These are phyloP conservation scores for Carassius carassius DNA, from an alignment of 2,113 vertebrate genomes.

Conservation along the genomic window DNA sequence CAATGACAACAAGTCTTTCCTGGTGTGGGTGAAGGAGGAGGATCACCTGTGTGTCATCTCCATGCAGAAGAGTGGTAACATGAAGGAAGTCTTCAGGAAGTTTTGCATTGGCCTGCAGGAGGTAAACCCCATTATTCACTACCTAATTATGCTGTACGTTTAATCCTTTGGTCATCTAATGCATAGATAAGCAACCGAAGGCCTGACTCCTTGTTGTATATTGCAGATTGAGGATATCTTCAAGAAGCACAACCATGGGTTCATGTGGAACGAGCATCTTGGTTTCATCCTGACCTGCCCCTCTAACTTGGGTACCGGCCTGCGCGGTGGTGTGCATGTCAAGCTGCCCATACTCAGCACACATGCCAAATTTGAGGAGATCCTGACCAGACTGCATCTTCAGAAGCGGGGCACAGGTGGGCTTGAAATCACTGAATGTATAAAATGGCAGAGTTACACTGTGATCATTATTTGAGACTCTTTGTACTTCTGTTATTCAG, in stretches of 20 bases:
- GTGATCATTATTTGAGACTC: not conserved
- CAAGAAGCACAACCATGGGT: conserved; percentile 89
- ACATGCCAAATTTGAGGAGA: conserved; percentile 91
- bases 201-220: not conserved
- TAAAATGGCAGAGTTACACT: not conserved
- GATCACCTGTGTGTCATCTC: conserved; percentile 94
- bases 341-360: conserved; percentile 90
- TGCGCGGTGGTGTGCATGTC: conserved; percentile 91
- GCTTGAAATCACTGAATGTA: not conserved
- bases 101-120: conserved; percentile 91
- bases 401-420: conserved; percentile 97
- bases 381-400: conserved; percentile 88
- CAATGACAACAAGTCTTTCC: conserved; percentile 90
- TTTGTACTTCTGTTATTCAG: conserved; percentile 64
- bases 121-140: conserved; percentile 65
- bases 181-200: not conserved
- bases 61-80: conserved; percentile 70
- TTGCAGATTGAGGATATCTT: conserved; percentile 93
- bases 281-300: conserved; percentile 94
- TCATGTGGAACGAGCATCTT: conserved; percentile 94
- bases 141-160: not conserved
- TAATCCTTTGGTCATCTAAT: too few species aligned
- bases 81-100: conserved; percentile 95
- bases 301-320: conserved; percentile 92
- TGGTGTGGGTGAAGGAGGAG: conserved; percentile 97